Evolutionary conservation across 2,113 vertebrate genomes (phyloP).

Genomic region (Onychorhynchus coronatus): DNA sequence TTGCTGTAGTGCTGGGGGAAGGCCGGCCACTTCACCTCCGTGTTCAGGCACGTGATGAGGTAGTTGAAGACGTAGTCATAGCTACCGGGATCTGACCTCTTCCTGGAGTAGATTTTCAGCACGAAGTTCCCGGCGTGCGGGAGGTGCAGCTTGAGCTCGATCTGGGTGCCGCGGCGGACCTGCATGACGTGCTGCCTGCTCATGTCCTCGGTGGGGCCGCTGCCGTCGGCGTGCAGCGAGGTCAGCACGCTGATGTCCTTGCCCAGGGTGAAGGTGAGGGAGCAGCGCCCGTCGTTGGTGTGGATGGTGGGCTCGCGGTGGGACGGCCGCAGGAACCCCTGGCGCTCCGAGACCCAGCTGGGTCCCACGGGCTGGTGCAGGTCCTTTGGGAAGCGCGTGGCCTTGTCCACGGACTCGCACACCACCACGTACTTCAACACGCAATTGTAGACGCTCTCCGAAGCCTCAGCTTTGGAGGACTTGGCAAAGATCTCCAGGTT

Average conservation of each 20-base stretch:
- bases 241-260: slow-evolving; percentile 70
- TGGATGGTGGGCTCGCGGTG: slow-evolving; percentile 70
- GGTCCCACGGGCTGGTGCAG: slow-evolving; percentile 78
- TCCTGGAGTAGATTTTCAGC: slow-evolving; percentile 77
- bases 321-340: slow-evolving; percentile 73
- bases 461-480: slow-evolving; percentile 13
- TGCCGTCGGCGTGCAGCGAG: slow-evolving; percentile 57
- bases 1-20: slow-evolving; percentile 75
- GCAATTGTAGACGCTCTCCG: not conserved
- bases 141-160: slow-evolving; percentile 76
- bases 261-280: slow-evolving; percentile 71
- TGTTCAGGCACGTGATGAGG: slow-evolving; percentile 77
- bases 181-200: slow-evolving; percentile 73
- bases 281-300: slow-evolving; percentile 74
- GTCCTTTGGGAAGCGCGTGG: slow-evolving; percentile 58
- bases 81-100: slow-evolving; percentile 71
- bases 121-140: slow-evolving; percentile 76
- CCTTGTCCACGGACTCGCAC: slow-evolving; percentile 69
- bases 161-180: slow-evolving; percentile 50
- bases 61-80: slow-evolving; percentile 80
- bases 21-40: slow-evolving; percentile 74
- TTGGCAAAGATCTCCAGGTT: slow-evolving; percentile 79
- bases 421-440: slow-evolving; percentile 74
- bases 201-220: slow-evolving; percentile 47
- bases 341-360: slow-evolving; percentile 80